Evolutionary conservation across 2,797 vertebrate species (phyloP), one percentile per base, ranked within the genome.

Genomic region (Hybognathus amarus): DNA sequence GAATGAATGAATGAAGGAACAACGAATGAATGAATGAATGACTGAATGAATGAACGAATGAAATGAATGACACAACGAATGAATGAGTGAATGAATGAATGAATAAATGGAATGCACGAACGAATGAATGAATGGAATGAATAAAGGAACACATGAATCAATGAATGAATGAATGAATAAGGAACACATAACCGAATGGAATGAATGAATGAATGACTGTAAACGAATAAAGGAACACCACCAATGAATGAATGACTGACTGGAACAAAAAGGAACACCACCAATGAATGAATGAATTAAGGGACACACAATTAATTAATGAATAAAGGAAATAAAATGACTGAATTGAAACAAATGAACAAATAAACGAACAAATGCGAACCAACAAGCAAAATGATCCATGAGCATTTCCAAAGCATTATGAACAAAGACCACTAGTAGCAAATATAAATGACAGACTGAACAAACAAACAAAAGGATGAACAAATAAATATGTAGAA

Each of bases 31-130:
- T 9, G 52, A 54, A 10, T 4, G 7, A 22, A 20, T 18, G 5
- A 18, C 18, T 18, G 5, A 17, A 18, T 1, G 17, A 15, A 50
- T 7, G 1, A 7, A 36, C 0, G 1, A 5, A 45, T 4, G 1
- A 4, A 47, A 45, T 17, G 15, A 22, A 22, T 4, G 12, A 30
- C 30, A n/a, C 30, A 45, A 15, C 0, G 42, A 42, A 42, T 2
- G 40, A 38, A 1, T 38, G 6, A 1, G 7, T 38, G 36, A 38
- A 1, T 38, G 36, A 38, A 1, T 38, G n/a, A 38, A 38, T 1
- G 36, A 38, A 38, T 8, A 8, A 42, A 42, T 3, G 4, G 11
- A 45, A 45, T 17, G 45, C 20, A 22, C 4, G 42, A 40, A 40
- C 0, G 38, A 36, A 1, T 38, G 36, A 38, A 1, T 38, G 36